Percentiles rank a stretch among this genome's conserved stretches.
These are phyloP conservation scores for Chroicocephalus ridibundus DNA, from an alignment of 2,113 vertebrate species.

Conservation along the genomic window DNA sequence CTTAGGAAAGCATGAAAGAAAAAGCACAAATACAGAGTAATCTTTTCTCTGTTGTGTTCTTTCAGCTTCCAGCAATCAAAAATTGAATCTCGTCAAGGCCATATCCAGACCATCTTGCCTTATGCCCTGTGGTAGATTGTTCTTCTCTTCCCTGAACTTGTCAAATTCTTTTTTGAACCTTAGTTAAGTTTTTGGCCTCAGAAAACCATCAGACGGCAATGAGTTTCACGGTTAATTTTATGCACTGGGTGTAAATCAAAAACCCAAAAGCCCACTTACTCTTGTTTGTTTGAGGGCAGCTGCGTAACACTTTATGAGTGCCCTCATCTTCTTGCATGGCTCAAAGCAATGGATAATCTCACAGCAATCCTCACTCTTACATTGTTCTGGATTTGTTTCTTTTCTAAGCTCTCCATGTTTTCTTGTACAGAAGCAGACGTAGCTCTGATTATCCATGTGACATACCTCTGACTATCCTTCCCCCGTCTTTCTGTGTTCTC, in stretches of 20 bases:
- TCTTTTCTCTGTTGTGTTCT: background rate
- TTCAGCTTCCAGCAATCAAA: background rate
- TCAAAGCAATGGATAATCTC: background rate
- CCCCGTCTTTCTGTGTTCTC: background rate
- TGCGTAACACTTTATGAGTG: background rate
- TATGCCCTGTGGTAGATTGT: background rate
- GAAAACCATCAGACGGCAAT: background rate
- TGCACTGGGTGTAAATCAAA: background rate
- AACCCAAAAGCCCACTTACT: background rate
- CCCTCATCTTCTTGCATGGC: background rate
- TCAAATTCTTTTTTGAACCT: background rate
- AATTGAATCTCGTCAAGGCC: background rate
- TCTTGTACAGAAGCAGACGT: background rate
- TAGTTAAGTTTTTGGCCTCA: background rate
- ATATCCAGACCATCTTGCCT: background rate
- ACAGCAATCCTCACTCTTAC: rapidly evolving
- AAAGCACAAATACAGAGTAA: background rate
- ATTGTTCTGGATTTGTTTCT: background rate
- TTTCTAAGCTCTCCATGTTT: background rate
- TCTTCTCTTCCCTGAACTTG: background rate
- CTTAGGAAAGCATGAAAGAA: background rate
- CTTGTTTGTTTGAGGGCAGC: background rate
- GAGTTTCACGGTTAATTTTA: background rate
- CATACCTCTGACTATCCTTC: background rate
- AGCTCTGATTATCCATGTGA: background rate